Percentiles rank a stretch among this genome's conserved stretches.
These are phyloP conservation scores for Tapirus indicus DNA, from an alignment of 2,797 vertebrate species.

Conservation along the genomic window DNA sequence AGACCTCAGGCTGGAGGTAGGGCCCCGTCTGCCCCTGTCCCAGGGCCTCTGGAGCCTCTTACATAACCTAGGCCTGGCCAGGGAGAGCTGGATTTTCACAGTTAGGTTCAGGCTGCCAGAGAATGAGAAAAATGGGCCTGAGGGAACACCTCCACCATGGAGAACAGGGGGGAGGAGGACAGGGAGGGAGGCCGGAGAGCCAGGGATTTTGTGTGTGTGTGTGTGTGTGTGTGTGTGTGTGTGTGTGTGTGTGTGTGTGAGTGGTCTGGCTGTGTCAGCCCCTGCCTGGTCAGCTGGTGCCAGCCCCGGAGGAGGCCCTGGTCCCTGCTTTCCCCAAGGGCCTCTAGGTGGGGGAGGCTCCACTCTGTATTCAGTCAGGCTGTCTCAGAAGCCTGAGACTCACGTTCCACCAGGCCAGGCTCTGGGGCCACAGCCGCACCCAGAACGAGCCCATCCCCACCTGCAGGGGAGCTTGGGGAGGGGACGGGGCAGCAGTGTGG, in stretches of 20 bases:
- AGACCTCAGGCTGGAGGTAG: background rate
- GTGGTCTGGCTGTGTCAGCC: background rate
- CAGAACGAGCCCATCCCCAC: too few species aligned
- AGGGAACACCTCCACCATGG: constrained; percentile 37
- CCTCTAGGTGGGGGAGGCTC: background rate
- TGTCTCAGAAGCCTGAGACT: background rate
- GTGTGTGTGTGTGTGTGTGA: background rate
- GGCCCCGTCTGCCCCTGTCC: background rate
- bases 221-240: background rate
- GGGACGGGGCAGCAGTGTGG: too few species aligned
- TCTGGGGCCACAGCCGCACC: too few species aligned
- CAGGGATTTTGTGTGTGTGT: background rate
- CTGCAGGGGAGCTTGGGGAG: background rate
- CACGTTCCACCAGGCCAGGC: background rate
- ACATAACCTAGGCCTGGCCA: constrained; percentile 44
- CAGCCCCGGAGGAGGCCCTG: background rate
- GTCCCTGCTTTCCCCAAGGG: background rate
- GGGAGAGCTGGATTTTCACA: constrained; percentile 29
- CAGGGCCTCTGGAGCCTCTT: constrained; percentile 4
- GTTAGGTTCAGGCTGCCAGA: background rate
- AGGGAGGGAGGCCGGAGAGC: background rate
- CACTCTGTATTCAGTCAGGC: background rate
- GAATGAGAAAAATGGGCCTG: constrained; percentile 51
- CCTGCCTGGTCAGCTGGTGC: background rate
- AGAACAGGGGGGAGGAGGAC: background rate